Base-by-base conservation (phyloP, 2,113 vertebrate species). In the Danionella cerebrum region DNA sequence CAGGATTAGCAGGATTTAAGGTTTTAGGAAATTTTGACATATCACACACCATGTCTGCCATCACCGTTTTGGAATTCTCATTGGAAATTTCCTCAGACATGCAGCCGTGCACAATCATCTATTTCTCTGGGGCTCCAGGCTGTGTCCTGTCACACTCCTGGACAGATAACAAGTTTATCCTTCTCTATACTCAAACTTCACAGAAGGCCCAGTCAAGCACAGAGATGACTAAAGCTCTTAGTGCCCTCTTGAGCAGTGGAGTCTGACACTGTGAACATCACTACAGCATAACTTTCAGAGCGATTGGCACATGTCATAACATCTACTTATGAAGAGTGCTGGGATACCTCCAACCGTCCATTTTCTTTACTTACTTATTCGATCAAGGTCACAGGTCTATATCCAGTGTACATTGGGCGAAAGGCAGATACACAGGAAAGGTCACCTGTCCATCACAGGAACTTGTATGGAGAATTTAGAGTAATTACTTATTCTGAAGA, bases 91-190 rank as follows among this genome's bases (percentile, higher is more conserved):
- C 10, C 10, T 25, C 1, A 1, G 39, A 44, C 31, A 29, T 29
- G 39, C 24, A 44, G 25, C 57, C 25, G 1, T 29, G 21, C 42
- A 14, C 18, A 50, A 44, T 38, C 11, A 5, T 39, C 38, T 45
- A 18, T 33, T 27, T 36, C 25, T 22, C 11, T 9, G 22, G 12
- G 16, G 5, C 39, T 66, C 13, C 24, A 18, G 35, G 35, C 54
- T 27, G 59, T 19, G 35, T 42, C 7, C 53, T 59, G 45, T 57
- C 52, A 51, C 60, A 51, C 12, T 51, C 19, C 19, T 65, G 33
- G 27, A 51, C 45, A 69, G 59, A 62, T 47, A 74, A 64, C 60
- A 45, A 69, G 59, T 11, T 69, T 60, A 60, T 64, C 65, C 50
- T 35, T 24, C 52, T 63, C 48, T 51, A 44, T 33, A 63, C 22